These are phyloP conservation scores for Rambutsinella grinnellia DNA, from an alignment of 2,888 invertebrate genomes.

Conservation along the genomic window DNA sequence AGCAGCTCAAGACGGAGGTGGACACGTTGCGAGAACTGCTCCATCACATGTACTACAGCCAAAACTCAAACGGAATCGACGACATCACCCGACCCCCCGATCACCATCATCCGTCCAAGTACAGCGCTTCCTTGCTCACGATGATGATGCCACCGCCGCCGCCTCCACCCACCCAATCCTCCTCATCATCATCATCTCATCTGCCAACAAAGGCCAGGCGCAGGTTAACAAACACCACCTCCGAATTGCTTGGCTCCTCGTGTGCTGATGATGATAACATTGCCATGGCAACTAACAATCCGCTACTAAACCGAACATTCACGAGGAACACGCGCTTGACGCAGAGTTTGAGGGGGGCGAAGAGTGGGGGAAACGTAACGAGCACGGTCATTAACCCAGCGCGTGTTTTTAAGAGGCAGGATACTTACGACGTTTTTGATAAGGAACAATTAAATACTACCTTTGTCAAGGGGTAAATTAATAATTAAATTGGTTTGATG, in stretches of 20 bases:
- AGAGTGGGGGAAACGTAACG: background rate
- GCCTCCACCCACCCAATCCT: constrained; percentile 66
- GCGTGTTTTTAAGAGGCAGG: constrained; percentile 22
- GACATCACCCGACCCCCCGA: background rate
- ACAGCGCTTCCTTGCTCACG: background rate
- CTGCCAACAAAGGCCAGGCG: constrained; percentile 72
- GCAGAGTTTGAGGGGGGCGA: constrained; percentile 19
- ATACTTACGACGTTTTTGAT: constrained; percentile 42
- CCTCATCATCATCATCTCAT: constrained; percentile 24
- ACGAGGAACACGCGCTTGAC: constrained; percentile 18
- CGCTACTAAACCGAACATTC: background rate
- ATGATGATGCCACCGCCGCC: constrained; percentile 69
- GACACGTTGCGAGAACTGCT: constrained; percentile 40
- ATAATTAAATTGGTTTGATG: background rate
- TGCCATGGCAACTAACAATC: background rate
- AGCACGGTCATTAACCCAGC: constrained; percentile 13
- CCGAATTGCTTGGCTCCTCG: constrained; percentile 72
- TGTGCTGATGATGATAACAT: background rate
- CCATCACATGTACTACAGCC: constrained; percentile 34
- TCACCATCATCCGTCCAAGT: background rate
- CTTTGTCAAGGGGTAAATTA: background rate
- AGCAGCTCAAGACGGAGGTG: constrained; percentile 30
- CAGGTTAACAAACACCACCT: constrained; percentile 77
- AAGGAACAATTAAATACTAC: background rate
- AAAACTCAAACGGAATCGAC: background rate